A percentile compares a stretch with the other conserved stretches of the same genome.
These are phyloP conservation scores for Platalea minor DNA, from an alignment of 2,797 vertebrate species.

Conservation along the genomic window DNA sequence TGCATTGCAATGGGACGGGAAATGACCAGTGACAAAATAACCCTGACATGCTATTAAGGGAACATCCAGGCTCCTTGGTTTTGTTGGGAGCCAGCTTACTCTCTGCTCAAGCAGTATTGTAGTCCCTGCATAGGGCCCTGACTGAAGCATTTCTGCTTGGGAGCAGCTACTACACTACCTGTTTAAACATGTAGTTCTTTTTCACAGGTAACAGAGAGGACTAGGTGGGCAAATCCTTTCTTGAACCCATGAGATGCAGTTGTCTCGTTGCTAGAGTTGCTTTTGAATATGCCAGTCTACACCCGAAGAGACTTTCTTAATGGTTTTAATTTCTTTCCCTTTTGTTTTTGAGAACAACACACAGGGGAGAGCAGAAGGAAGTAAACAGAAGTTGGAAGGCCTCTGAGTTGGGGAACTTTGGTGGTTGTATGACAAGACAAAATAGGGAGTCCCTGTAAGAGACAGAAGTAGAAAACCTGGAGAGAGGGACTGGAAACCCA, in stretches of 20 bases:
- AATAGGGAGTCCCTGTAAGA: background rate
- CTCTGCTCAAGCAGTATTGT: background rate
- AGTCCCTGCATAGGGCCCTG: background rate
- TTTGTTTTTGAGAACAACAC: background rate
- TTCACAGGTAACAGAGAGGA: background rate
- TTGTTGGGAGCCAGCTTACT: background rate
- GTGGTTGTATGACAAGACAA: background rate
- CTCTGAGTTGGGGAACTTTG: background rate
- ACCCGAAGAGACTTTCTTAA: background rate
- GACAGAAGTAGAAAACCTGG: background rate
- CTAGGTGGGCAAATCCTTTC: background rate
- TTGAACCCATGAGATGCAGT: background rate
- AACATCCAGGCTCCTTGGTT: background rate
- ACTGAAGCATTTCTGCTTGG: background rate
- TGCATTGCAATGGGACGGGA: background rate
- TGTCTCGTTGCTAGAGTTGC: background rate
- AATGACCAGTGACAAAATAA: background rate
- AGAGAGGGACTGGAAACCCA: background rate
- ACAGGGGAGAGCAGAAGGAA: background rate
- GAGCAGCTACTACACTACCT: background rate
- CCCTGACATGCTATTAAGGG: background rate
- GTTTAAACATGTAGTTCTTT: background rate
- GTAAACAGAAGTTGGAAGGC: background rate
- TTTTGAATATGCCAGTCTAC: background rate
- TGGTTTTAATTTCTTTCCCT: background rate